These are phyloP conservation scores for Oceanodroma tethys DNA, from an alignment of 2,113 vertebrate species.

Conservation along the genomic window DNA sequence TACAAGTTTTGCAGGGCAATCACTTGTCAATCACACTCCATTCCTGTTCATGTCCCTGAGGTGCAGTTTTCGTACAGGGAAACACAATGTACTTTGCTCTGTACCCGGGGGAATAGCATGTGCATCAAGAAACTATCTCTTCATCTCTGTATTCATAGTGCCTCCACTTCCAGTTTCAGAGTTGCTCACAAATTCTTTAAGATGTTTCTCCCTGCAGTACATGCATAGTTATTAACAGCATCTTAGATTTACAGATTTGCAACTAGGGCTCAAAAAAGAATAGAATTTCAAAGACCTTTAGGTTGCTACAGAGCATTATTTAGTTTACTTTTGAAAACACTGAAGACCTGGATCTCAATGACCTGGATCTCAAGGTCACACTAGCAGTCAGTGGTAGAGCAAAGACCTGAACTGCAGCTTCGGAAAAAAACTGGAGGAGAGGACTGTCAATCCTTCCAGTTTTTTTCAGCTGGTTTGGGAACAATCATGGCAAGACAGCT, in stretches of 20 bases:
- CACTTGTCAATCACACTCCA: background rate
- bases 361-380: background rate
- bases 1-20: background rate
- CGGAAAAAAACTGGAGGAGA: background rate
- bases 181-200: background rate
- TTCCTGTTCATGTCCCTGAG: background rate
- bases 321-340: background rate
- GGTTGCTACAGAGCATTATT: background rate
- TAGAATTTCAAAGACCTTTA: background rate
- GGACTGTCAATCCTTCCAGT: background rate
- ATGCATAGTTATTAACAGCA: background rate
- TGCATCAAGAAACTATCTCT: background rate
- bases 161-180: background rate
- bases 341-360: background rate
- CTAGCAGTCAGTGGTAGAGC: background rate
- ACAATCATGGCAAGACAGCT: background rate
- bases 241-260: background rate
- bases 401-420: background rate
- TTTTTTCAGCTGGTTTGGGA: background rate
- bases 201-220: background rate
- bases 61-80: background rate
- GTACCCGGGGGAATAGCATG: background rate
- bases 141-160: background rate
- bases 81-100: background rate
- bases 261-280: background rate